phyloP scores from a whole-genome alignment of 2,797 vertebrate species.

The Glossophaga mutica region DNA sequence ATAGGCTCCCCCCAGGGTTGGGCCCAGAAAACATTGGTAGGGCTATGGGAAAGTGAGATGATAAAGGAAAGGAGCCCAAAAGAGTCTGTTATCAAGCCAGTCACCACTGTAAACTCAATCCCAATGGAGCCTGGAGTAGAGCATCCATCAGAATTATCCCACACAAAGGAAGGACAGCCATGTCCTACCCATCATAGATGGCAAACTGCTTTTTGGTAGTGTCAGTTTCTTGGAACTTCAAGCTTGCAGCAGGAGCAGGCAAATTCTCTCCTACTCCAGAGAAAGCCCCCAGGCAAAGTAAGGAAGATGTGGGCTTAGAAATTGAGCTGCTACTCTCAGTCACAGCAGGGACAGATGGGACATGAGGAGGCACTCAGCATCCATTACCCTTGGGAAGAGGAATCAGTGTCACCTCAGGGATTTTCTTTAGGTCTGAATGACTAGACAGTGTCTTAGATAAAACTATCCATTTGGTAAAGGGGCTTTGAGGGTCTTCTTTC shows the following conservation, averaged over 20 bases:
- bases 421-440: not conserved
- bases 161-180: not conserved
- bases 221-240: not conserved
- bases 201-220: not conserved
- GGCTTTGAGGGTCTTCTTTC: not conserved
- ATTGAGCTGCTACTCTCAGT: not conserved
- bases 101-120: not conserved
- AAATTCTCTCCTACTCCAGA: not conserved
- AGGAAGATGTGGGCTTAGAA: not conserved
- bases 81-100: not conserved
- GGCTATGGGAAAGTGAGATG: not conserved
- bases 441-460: not conserved
- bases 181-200: no score
- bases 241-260: not conserved
- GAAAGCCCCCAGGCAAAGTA: not conserved
- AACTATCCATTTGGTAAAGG: not conserved
- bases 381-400: not conserved
- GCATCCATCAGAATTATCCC: not conserved
- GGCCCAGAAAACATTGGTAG: not conserved
- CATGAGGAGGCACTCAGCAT: not conserved
- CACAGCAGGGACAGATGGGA: not conserved
- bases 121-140: not conserved
- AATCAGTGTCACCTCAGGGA: not conserved
- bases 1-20: not conserved
- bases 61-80: not conserved